These are phyloP conservation scores for Lasioglossum malachurum DNA, from an alignment of 2,888 invertebrate species.

Conservation along the genomic window DNA sequence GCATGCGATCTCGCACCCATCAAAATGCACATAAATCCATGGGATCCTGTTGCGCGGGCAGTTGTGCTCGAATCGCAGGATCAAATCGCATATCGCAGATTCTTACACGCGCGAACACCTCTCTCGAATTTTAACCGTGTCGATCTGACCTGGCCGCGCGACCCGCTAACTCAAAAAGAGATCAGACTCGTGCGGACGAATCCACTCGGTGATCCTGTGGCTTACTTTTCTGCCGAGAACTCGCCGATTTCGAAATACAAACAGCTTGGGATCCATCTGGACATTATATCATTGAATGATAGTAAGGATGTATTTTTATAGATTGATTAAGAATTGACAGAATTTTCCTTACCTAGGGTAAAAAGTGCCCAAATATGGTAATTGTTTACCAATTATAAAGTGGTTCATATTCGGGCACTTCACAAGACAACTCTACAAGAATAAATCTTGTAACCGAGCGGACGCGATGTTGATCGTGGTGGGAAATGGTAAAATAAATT, in stretches of 20 bases:
- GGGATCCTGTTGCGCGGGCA: conserved; percentile 67
- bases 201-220: conserved; percentile 47
- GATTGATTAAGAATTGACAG: no score
- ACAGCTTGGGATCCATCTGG: neutral
- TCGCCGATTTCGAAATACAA: neutral
- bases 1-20: conserved; percentile 31
- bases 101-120: neutral
- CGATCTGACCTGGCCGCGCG: conserved; percentile 64
- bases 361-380: no score
- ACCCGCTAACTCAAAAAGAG: conserved; percentile 53
- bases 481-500: neutral
- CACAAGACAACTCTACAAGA: no score
- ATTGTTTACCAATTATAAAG: no score
- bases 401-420: no score
- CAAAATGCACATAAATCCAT: conserved; percentile 69
- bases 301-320: no score
- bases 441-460: neutral
- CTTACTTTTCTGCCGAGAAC: conserved; percentile 52
- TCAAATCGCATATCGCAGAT: conserved; percentile 22
- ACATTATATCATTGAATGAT: no score
- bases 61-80: conserved; percentile 42
- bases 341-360: no score
- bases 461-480: neutral
- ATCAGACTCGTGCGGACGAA: conserved; percentile 52
- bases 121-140: conserved; percentile 56